Base-by-base conservation (phyloP, 2,113 vertebrate genomes). In the Parus major region DNA sequence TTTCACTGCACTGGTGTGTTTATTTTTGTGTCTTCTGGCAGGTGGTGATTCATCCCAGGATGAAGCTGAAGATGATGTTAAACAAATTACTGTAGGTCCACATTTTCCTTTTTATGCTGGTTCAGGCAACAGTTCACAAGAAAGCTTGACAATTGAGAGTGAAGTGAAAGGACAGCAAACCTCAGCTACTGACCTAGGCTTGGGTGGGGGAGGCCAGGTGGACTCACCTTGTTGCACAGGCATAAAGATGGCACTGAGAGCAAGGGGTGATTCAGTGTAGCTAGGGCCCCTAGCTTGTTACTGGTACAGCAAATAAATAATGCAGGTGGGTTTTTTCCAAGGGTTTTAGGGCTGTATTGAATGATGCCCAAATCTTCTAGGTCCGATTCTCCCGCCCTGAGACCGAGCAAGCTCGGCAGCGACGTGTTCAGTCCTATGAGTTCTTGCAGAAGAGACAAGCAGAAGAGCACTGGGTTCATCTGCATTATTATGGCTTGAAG, bases 31-130 rank as follows among this genome's bases (percentile, higher is more conserved):
- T 33, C 79, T 90, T 95, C 46, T 92, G 76, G 29, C 96, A 99
- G 99, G 98, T 41, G 99, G 99, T 86, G 99, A 99, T 95, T 99
- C 99, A 49, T 99, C 99, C 8, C 99, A 99, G 96, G 99, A 99
- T 69, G 99, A 99, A 97, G 98, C 98, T 4, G 99, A 99, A 96
- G 99, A 99, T 5, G 99, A 99, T 8, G 98, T 98, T 82, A 99
- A 99, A 82, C 99, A 99, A 92, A 99, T 99, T 92, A 99, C 99
- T 90, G 99, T 99, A 97, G 97, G 98, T 96, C 86, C 79, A 64
- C 15, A 56, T 61, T 75, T 90, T 77, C 52, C 52, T 88, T 88
- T 65, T 68, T 60, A 5, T 80, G 20, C 5, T 83, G 82, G 75
- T 86, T 95, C 65, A 84, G 83, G 44, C 49, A 91, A 20, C 46